Evolutionary conservation across 2,113 vertebrate species (phyloP).

Genomic region (Empidonax alnorum): DNA sequence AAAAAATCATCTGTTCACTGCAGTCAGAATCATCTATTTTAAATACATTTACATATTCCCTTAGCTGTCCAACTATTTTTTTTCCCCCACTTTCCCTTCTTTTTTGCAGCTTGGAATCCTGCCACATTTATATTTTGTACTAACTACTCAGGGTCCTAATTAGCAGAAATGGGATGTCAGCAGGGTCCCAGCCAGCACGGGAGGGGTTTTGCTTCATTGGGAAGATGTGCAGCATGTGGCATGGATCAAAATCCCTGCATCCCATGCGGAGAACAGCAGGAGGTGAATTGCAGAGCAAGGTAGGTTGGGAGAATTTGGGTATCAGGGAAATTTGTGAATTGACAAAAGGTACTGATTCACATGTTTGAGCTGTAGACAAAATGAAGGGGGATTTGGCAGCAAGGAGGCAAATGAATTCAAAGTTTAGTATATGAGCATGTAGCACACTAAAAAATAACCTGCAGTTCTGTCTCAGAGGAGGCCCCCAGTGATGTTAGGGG

Average conservation of each 20-base stretch:
- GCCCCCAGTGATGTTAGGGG: background rate
- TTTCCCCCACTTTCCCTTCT: background rate
- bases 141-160: slow-evolving; percentile 64
- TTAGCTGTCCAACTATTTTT: slow-evolving; percentile 48
- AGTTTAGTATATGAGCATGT: background rate
- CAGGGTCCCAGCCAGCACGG: slow-evolving; percentile 56
- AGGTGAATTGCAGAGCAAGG: slow-evolving; percentile 56
- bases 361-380: background rate
- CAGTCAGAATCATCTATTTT: slow-evolving; percentile 49
- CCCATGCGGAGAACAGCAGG: slow-evolving; percentile 63
- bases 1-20: slow-evolving; percentile 56
- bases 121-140: slow-evolving; percentile 56
- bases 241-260: slow-evolving; percentile 61
- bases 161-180: slow-evolving; percentile 66
- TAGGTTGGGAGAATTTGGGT: slow-evolving; percentile 23
- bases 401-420: background rate
- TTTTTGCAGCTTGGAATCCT: slow-evolving; percentile 36
- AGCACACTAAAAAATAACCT: background rate
- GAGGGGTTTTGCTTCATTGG: slow-evolving; percentile 58
- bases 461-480: background rate
- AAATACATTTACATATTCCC: slow-evolving; percentile 65
- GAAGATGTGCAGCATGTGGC: slow-evolving; percentile 69
- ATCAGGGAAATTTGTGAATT: slow-evolving; percentile 29
- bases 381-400: background rate
- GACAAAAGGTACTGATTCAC: background rate